Percentiles rank a stretch among this genome's conserved stretches.
Evolutionary conservation across 2,113 vertebrate genomes (phyloP).

Genomic region (Microcebus jonahi): DNA sequence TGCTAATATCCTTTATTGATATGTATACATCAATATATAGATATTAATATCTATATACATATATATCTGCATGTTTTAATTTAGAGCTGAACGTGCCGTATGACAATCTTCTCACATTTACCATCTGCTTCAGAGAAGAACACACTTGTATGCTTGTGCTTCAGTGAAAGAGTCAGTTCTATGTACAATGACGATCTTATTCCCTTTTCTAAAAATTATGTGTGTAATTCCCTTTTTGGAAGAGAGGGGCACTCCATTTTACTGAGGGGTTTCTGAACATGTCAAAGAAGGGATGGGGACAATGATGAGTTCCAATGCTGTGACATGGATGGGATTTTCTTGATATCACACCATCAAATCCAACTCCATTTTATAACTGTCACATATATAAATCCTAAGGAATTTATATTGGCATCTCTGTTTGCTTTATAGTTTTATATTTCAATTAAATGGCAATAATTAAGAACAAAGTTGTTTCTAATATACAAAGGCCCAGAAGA

Average conservation of each 20-base stretch:
- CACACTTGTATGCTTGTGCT: background rate
- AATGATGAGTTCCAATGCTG: background rate
- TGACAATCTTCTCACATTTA: background rate
- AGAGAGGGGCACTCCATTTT: background rate
- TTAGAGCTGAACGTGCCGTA: too few species aligned
- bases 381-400: background rate
- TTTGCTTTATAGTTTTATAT: background rate
- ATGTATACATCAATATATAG: too few species aligned
- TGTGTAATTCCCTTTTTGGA: background rate
- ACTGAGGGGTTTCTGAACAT: background rate
- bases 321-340: background rate
- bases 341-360: background rate
- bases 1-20: too few species aligned
- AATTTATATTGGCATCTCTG: background rate
- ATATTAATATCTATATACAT: too few species aligned
- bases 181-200: background rate
- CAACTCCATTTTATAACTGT: background rate
- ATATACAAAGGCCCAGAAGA: background rate
- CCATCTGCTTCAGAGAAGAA: background rate
- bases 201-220: background rate
- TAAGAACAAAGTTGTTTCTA: background rate
- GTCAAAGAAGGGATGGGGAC: background rate
- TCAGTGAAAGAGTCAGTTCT: background rate
- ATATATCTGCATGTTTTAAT: too few species aligned
- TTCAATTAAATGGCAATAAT: background rate